A percentile compares a stretch with the other conserved stretches of the same genome.
Evolutionary conservation across 2,888 invertebrate genomes (phyloP).

Genomic region (Lingula anatina): DNA sequence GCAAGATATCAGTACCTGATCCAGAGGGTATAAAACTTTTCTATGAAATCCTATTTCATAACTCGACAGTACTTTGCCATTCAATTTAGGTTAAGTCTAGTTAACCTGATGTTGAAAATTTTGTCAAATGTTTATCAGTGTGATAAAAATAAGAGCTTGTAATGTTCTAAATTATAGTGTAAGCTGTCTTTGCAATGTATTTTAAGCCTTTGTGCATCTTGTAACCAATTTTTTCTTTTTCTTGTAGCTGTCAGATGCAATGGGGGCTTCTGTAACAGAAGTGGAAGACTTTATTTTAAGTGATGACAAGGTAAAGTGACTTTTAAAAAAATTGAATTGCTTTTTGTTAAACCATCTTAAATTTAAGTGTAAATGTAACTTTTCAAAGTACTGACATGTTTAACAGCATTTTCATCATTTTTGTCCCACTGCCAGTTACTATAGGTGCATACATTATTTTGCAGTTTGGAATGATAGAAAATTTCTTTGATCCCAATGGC

Average conservation of each 20-base stretch:
- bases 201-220: too few species aligned
- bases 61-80: too few species aligned
- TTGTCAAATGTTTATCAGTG: too few species aligned
- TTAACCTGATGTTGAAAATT: too few species aligned
- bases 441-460: conserved; percentile 12
- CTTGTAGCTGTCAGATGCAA: conserved; percentile 40
- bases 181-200: too few species aligned
- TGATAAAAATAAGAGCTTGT: too few species aligned
- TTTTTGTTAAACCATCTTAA: neutral
- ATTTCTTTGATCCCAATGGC: conserved; percentile 45
- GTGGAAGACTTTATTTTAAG: conserved; percentile 47
- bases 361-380: neutral
- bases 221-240: too few species aligned
- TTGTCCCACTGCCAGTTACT: neutral
- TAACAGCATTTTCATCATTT: too few species aligned
- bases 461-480: conserved; percentile 49
- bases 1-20: conserved; percentile 42
- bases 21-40: conserved; percentile 39
- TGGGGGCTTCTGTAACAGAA: conserved; percentile 33
- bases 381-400: conserved; percentile 1
- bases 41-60: too few species aligned
- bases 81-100: too few species aligned
- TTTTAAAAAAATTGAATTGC: neutral
- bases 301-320: conserved; percentile 50
- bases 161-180: too few species aligned